Evolutionary conservation across 2,888 invertebrate genomes (phyloP), one percentile per base, ranked within the genome.

Genomic region (Caenorhabditis sp.): DNA sequence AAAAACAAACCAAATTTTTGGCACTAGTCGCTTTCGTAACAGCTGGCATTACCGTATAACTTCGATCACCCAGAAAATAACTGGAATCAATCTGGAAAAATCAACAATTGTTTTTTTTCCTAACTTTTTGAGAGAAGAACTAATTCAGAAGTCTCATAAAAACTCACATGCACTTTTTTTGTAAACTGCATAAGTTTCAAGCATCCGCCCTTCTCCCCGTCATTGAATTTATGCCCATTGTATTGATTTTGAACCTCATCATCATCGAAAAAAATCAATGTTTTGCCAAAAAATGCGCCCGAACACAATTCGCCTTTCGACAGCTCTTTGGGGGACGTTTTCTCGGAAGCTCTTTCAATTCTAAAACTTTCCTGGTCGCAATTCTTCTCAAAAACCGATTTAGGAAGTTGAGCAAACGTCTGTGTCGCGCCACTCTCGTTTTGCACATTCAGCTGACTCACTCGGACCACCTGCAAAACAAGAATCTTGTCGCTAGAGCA

Each of bases 151-250:
- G n/a, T n/a, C n/a, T n/a, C n/a, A 27, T 26, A 58, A 26, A 60
- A 17, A 49, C 62, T 57, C 24, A 78, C 79, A 66, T 79, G 77
- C 1, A 54, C 50, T 55, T 54, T 50, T 43, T 72, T 69, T 6
- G 76, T 76, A 65, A 79, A 79, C 54, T 77, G 77, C 3, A 79
- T 72, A 23, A 79, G 51, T 50, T 79, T 79, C 19, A 79, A 54
- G 21, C 75, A 71, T 23, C 79, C 79, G 17, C 79, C 75, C 6
- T 62, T 71, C 58, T 79, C 67, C 17, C 69, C 66, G 26, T 79
- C 79, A 36, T 79, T 79, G 59, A 77, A 79, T 24, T 79, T 79
- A 54, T 79, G 79, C 24, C 68, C 60, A 26, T 75, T 72, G 62
- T 68, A 79, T 19, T 67, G 65, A 8, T 69, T 69, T 24, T 69